Base-by-base conservation (phyloP, 2,888 invertebrate genomes). In the Diloba caeruleocephala region DNA sequence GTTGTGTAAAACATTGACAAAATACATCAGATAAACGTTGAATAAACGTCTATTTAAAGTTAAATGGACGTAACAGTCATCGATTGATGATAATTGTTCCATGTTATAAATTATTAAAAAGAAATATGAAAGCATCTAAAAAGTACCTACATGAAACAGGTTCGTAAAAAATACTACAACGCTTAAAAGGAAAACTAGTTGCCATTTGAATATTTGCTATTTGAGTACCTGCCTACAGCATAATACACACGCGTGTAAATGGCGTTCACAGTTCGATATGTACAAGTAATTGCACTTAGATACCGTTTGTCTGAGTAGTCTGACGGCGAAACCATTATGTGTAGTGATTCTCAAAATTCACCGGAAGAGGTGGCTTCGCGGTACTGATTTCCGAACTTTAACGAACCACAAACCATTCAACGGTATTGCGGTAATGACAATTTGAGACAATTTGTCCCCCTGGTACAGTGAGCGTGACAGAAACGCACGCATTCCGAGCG, bases 401-500 rank as follows among this genome's bases (percentile, higher is more conserved):
- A 84, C 81, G 79, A 84, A 85, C 82, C 82, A 77, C 81, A 81
- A 78, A 81, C 59, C 69, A 64, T 63, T 62, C 62, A 80, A 78
- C 77, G 76, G 80, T 75, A 64, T 76, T 83, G 77, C 49, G 79
- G 80, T 76, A 71, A 78, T 67, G 66, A 74, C 74, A 72, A 74
- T 76, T 82, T 72, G 57, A 60, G 68, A 71, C 70, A 63, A 76
- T 76, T 75, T 73, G 56, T 52, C 53, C 53, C 15, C 53, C 46
- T 43, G 38, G 43, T 60, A 56, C 46, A 45, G 36, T 37, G 43
- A 73, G 63, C 60, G 57, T 66, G 56, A 61, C 56, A 51, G 48
- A 44, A 53, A 71, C 54, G 57, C 56, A 39, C 36, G 60, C 73
- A 69, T 69, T 69, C 70, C 73, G 34, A 28, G 15, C 49, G 19